These are phyloP conservation scores for Acronicta aceris DNA, from an alignment of 2,888 invertebrate genomes.

Conservation along the genomic window DNA sequence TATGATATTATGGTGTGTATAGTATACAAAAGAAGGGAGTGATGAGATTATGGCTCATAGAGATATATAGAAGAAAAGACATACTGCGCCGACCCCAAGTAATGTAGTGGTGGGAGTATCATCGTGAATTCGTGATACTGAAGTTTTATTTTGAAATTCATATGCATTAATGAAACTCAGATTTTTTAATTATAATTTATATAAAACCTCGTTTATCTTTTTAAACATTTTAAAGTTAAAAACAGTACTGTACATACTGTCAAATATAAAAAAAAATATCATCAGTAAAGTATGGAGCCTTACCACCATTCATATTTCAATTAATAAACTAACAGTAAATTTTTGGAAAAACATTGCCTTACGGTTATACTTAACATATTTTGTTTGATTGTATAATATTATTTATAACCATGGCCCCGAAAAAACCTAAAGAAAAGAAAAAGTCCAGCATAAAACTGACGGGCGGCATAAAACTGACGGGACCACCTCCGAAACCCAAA, in stretches of 20 bases:
- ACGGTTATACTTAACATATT: neutral
- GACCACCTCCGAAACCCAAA: slow-evolving; percentile 75
- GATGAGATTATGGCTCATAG: too few species aligned
- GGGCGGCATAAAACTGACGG: slow-evolving; percentile 48
- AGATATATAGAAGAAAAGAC: too few species aligned
- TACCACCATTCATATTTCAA: neutral
- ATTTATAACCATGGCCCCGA: slow-evolving; percentile 66
- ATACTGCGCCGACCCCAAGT: too few species aligned
- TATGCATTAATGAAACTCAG: too few species aligned
- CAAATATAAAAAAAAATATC: neutral
- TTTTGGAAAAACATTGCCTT: neutral
- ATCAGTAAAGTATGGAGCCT: neutral
- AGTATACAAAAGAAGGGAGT: too few species aligned
- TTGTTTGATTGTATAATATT: neutral
- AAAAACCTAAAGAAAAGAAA: slow-evolving; percentile 64
- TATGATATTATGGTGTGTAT: too few species aligned
- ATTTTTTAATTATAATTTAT: too few species aligned
- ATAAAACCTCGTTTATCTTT: neutral
- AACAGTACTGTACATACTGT: neutral
- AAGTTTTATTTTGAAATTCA: too few species aligned
- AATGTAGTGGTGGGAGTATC: too few species aligned
- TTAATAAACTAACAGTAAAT: neutral
- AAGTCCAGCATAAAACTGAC: slow-evolving; percentile 5
- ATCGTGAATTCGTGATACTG: too few species aligned
- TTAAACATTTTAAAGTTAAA: neutral